phyloP scores from a whole-genome alignment of 2,888 invertebrate species.

The Hermaeophaga mercurialis region DNA sequence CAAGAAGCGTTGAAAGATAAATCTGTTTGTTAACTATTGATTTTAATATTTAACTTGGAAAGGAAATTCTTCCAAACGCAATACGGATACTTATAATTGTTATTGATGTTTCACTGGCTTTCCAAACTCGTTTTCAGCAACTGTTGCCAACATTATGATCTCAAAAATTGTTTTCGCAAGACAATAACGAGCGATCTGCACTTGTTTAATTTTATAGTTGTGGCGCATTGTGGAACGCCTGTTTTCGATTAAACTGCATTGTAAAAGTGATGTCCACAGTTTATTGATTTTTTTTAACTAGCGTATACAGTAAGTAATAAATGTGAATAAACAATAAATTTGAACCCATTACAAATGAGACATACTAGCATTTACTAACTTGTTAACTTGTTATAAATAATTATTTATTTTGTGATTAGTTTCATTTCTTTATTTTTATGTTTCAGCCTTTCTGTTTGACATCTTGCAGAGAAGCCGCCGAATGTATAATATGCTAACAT shows the following conservation, averaged over 20 bases:
- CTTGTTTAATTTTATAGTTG: conserved; percentile 34
- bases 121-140: conserved; percentile 39
- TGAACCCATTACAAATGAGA: too few relatives aligned
- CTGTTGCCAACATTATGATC: conserved; percentile 39
- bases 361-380: too few relatives aligned
- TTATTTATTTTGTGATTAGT: too few relatives aligned
- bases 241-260: conserved; percentile 16
- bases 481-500: too few relatives aligned
- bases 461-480: too few relatives aligned
- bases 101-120: conserved; percentile 33
- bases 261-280: neutral
- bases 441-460: too few relatives aligned
- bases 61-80: conserved; percentile 34
- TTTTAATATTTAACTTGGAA: neutral
- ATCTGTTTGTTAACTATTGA: too few relatives aligned
- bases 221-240: conserved; percentile 26
- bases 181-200: conserved; percentile 39
- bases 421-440: too few relatives aligned
- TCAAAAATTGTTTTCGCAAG: conserved; percentile 41
- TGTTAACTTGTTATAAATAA: too few relatives aligned
- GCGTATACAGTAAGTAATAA: too few relatives aligned
- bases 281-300: neutral
- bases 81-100: conserved; percentile 42
- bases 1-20: too few relatives aligned
- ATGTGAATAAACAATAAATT: too few relatives aligned